These are phyloP conservation scores for Myiotriccus ornatus DNA, from an alignment of 2,797 vertebrate genomes.

Conservation along the genomic window DNA sequence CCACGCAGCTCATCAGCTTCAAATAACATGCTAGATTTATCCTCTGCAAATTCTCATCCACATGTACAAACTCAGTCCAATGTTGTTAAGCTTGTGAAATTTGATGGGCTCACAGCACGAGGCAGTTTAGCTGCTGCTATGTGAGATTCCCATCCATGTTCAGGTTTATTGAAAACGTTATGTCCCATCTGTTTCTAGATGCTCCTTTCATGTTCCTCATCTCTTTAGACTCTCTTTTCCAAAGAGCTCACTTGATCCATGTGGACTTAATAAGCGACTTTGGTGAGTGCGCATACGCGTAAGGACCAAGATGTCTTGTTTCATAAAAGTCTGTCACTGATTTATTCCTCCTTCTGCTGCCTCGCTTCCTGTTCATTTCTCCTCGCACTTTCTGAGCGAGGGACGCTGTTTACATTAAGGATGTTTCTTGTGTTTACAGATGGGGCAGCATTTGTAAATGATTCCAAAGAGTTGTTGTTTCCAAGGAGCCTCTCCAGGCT, in stretches of 20 bases:
- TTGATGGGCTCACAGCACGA: slow-evolving; percentile 59
- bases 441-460: slow-evolving; percentile 44
- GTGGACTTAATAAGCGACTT: not conserved
- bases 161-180: slow-evolving; percentile 44
- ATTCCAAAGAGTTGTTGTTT: slow-evolving; percentile 29
- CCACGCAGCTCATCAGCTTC: slow-evolving; percentile 14
- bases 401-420: slow-evolving; percentile 47
- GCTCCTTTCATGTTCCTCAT: slow-evolving; percentile 55
- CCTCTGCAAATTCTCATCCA: slow-evolving; percentile 35
- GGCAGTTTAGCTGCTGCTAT: slow-evolving; percentile 20
- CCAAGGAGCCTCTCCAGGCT: slow-evolving; percentile 1
- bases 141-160: not conserved
- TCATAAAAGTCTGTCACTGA: slow-evolving; percentile 42
- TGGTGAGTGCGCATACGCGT: not conserved
- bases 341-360: slow-evolving; percentile 47
- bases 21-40: not conserved
- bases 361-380: slow-evolving; percentile 59
- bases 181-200: slow-evolving; percentile 65
- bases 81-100: slow-evolving; percentile 48
- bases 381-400: slow-evolving; percentile 11
- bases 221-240: slow-evolving; percentile 21
- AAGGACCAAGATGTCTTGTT: slow-evolving; percentile 54
- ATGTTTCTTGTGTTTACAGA: slow-evolving; percentile 69
- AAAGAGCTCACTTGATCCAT: not conserved
- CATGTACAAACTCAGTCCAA: not conserved